These are phyloP conservation scores for Amblyopsis rosae DNA, from an alignment of 2,113 vertebrate genomes.

Conservation along the genomic window DNA sequence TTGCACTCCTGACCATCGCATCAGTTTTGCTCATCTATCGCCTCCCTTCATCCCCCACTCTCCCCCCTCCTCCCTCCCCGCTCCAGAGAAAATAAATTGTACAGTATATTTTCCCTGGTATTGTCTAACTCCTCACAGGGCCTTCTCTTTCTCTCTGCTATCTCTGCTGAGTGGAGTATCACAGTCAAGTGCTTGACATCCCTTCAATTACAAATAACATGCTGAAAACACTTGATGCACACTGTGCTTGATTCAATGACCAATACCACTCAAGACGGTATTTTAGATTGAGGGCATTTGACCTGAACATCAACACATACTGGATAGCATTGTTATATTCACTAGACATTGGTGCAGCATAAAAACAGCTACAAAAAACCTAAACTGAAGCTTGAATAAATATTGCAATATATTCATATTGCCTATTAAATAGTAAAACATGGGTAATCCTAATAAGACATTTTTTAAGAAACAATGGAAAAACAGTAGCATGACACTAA, in stretches of 20 bases:
- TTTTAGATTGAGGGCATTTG: neutral
- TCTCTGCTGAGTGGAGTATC: constrained; percentile 36
- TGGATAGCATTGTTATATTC: constrained; percentile 17
- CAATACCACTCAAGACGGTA: constrained; percentile 15
- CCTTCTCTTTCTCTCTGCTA: constrained; percentile 4
- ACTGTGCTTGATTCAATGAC: constrained; percentile 34
- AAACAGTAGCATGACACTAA: too few species aligned
- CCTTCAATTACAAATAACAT: constrained; percentile 43
- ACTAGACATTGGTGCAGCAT: constrained; percentile 64
- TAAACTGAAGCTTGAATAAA: too few species aligned
- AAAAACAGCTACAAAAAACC: too few species aligned
- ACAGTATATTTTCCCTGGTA: constrained; percentile 22
- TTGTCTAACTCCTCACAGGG: constrained; percentile 18
- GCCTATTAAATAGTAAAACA: too few species aligned
- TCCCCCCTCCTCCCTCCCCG: constrained; percentile 72
- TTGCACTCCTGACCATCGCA: constrained; percentile 57
- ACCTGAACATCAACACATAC: constrained; percentile 21
- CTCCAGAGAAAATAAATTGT: constrained; percentile 19
- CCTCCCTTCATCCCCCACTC: constrained; percentile 51
- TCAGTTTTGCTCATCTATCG: constrained; percentile 64
- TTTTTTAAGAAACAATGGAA: too few species aligned
- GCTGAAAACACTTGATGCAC: constrained; percentile 30
- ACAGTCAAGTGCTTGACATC: constrained; percentile 43
- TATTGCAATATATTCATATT: too few species aligned
- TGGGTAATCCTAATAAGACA: too few species aligned